These are phyloP conservation scores for Apocheima hispidaria DNA, from an alignment of 2,888 invertebrate species.

Conservation along the genomic window DNA sequence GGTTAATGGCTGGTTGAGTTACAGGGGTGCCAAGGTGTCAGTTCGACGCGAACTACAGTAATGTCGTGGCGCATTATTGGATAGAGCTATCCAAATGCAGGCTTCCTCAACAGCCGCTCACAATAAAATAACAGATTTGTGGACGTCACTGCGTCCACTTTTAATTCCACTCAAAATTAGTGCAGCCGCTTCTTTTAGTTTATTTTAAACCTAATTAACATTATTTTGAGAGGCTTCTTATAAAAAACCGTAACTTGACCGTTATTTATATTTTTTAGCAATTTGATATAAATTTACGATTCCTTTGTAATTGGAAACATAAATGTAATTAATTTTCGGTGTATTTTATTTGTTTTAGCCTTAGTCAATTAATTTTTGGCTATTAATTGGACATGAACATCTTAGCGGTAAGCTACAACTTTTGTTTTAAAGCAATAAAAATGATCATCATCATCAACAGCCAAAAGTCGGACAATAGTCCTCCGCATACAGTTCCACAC, in stretches of 20 bases:
- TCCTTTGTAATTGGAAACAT: conserved; percentile 57
- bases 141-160: conserved; percentile 65
- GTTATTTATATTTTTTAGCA: conserved; percentile 52
- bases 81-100: conserved; percentile 59
- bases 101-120: conserved; percentile 75
- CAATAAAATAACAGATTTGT: conserved; percentile 77
- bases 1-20: too few relatives aligned
- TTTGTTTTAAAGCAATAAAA: background rate
- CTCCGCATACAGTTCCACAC: too few relatives aligned
- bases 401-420: background rate
- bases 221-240: conserved; percentile 64
- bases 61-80: conserved; percentile 33
- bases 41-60: too few relatives aligned
- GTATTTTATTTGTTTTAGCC: conserved; percentile 56
- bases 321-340: conserved; percentile 60
- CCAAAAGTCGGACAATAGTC: too few relatives aligned
- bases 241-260: conserved; percentile 60
- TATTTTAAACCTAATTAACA: conserved; percentile 69
- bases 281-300: conserved; percentile 59
- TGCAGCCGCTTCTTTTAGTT: conserved; percentile 64
- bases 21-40: too few relatives aligned
- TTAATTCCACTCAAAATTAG: conserved; percentile 73
- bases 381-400: conserved; percentile 18
- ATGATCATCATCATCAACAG: too few relatives aligned
- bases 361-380: conserved; percentile 48